Evolutionary conservation across 2,797 vertebrate genomes (phyloP).

Genomic region (Todus mexicanus): DNA sequence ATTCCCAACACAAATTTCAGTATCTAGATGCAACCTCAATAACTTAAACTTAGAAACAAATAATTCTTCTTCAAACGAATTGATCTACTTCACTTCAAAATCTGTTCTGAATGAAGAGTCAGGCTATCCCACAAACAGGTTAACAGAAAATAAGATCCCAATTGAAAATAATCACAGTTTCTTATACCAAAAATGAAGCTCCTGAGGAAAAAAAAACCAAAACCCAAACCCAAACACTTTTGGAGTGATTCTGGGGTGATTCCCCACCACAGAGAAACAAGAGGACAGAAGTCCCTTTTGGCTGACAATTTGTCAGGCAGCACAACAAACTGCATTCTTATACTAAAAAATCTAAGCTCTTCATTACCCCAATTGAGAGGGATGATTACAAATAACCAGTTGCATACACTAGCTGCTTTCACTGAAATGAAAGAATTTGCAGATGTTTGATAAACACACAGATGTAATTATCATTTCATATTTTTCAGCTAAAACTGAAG

Average conservation of each 20-base stretch:
- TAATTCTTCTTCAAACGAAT: background rate
- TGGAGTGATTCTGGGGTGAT: background rate
- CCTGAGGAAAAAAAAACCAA: background rate
- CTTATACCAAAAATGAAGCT: background rate
- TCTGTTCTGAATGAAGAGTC: background rate
- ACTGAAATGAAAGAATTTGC: background rate
- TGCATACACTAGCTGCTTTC: background rate
- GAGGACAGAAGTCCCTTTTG: background rate
- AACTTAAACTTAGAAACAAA: background rate
- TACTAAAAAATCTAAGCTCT: background rate
- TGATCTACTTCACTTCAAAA: background rate
- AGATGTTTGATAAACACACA: constrained; percentile 22
- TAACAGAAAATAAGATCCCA: background rate
- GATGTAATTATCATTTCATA: background rate
- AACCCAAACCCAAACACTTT: too few relatives aligned
- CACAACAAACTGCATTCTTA: background rate
- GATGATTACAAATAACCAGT: background rate
- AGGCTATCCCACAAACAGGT: background rate
- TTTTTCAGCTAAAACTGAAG: background rate
- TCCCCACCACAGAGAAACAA: background rate
- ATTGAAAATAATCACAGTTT: background rate
- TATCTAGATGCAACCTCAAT: background rate
- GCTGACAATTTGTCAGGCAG: background rate
- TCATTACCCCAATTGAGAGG: background rate
- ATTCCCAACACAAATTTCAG: background rate